Base-by-base conservation (phyloP, 2,797 vertebrate species). In the Chloroceryle amazona region DNA sequence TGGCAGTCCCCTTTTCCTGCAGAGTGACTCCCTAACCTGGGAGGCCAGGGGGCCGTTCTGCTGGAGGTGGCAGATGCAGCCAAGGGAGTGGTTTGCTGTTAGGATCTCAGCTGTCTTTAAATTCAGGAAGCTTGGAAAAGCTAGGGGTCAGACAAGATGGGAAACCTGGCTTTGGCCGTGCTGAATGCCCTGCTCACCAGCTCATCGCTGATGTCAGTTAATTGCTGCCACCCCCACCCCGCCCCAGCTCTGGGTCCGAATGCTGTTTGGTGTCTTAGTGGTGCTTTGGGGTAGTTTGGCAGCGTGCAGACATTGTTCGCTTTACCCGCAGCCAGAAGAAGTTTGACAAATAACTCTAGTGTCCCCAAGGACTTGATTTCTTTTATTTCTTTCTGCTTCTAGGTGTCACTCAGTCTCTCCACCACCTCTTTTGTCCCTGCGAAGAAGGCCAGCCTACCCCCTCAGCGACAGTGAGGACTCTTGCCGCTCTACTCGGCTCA, bases 341-440 rank as follows among this genome's bases (percentile, higher is more conserved):
- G 49, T 37, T 35, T 76, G 67, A 51, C 52, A 76, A 71, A 60
- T 42, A 62, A 39, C 23, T 68, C 22, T 60, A 41, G 21, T 86
- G 87, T 91, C 41, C 83, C 49, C 54, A 68, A 58, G 68, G 76
- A 84, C 81, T 81, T 97, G 89, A 98, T 94, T 94, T 84, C 37
- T 49, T 74, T 76, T 16, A 91, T 94, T 85, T 97, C 54, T 93
- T 93, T 97, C 93, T 93, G 47, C 62, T 97, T 98, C 82, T 96
- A 99, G 99, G 99, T 99, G 99, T 98, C 99, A 99, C 89, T 99
- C 99, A 67, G 98, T 98, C 67, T 99, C 99, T 76, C 98, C 99
- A 21, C 99, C 98, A 13, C 98, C 99, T 66, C 97, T 99, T 96
- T 92, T 99, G 72, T 98, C 99, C 79, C 98, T 98, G 2, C 98